Evolutionary conservation across 2,797 vertebrate genomes (phyloP).

Genomic region (Poecilia velifera): DNA sequence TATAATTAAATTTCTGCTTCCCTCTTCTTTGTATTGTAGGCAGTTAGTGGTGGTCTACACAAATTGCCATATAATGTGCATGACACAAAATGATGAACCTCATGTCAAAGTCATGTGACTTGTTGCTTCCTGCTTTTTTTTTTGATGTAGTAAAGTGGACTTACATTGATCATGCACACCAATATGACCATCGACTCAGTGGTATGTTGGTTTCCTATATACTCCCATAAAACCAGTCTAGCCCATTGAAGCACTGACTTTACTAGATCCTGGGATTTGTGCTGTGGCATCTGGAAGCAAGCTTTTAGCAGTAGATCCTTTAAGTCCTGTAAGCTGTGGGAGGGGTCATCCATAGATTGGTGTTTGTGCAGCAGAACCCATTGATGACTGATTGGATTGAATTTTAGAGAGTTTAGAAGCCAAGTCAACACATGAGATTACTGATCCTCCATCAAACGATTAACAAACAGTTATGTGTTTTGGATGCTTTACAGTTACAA

Average conservation of each 20-base stretch:
- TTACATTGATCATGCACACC: background rate
- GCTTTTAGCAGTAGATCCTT: background rate
- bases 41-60: background rate
- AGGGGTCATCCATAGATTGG: background rate
- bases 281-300: background rate
- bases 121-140: background rate
- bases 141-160: background rate
- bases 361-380: background rate
- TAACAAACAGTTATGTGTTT: background rate
- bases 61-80: background rate
- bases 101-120: background rate
- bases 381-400: background rate
- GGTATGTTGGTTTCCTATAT: background rate
- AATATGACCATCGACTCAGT: background rate
- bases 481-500: background rate
- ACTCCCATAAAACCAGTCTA: background rate
- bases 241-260: background rate
- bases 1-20: background rate
- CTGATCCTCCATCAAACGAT: background rate
- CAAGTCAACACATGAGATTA: background rate
- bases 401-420: background rate
- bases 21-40: background rate
- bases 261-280: background rate
- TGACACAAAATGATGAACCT: background rate
- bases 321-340: conserved; percentile 1